Base-by-base conservation (phyloP, 2,113 vertebrate species). In the Entomyzon cyanotis region DNA sequence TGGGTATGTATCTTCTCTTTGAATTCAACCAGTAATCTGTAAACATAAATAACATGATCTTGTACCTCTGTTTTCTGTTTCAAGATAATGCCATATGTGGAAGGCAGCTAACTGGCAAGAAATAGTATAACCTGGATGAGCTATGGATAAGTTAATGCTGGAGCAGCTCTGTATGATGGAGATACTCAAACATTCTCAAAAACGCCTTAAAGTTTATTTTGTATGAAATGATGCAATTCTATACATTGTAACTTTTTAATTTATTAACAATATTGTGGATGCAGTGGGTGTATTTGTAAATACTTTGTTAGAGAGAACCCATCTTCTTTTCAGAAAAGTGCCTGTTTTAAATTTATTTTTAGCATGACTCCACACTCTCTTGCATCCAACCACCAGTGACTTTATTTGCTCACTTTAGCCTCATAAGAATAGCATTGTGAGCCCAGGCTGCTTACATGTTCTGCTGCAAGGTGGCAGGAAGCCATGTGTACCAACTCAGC, bases 1-100 rank as follows among this genome's bases (percentile, higher is more conserved):
- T 99, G 89, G 99, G 99, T 99, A 98, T 89, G 99, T 98, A 98
- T 91, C 99, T 98, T 53, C 49, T 56, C 39, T 89, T 75, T 82
- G 35, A 64, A 62, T 91, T 91, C 44, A 88, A 4, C 25, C 27
- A 17, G 5, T 89, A 69, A 41, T 78, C n/a, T 76, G 5, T 35
- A 31, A 87, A 83, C 2, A 62, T 47, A 69, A 81, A 42, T 90
- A 52, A 33, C 1, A 1, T 37, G 30, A 42, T 69, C 22, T 21
- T 64, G 30, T 64, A 37, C 17, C 10, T 16, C 22, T 75, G 2
- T 82, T 68, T 93, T 94, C n/a, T 46, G 9, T 90, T 87, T 84
- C 28, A 64, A 87, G 22, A 20, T 79, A 79, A 59, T 79, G 64
- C 5, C 5, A 2, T 22, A 9, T n/a, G 23, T 79, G 49, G 31